These are phyloP conservation scores for Heterotilapia buettikoferi DNA, from an alignment of 2,113 vertebrate species.

Conservation along the genomic window DNA sequence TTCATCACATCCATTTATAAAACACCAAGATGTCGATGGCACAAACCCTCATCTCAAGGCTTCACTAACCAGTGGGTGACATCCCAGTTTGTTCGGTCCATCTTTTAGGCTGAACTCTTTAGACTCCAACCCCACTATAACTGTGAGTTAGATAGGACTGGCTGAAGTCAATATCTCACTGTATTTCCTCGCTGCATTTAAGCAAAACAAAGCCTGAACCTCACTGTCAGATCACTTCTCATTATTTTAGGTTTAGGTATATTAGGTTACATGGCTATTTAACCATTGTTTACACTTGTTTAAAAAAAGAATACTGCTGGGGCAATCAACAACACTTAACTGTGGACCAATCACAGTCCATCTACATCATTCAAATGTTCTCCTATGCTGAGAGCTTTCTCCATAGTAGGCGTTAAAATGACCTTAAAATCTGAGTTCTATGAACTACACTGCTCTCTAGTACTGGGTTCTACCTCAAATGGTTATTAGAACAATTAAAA, in stretches of 20 bases:
- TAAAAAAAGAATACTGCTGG: not conserved
- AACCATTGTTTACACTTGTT: not conserved
- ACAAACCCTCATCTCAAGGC: not conserved
- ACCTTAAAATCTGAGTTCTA: not conserved
- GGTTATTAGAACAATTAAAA: not conserved
- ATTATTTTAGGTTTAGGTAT: not conserved
- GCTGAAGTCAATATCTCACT: not conserved
- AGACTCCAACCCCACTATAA: not conserved
- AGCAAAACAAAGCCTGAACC: not conserved
- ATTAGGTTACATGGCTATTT: not conserved
- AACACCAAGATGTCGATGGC: not conserved
- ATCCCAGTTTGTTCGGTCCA: not conserved
- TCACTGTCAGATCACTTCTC: not conserved
- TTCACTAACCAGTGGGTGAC: not conserved
- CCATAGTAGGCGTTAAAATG: not conserved
- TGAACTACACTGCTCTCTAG: not conserved
- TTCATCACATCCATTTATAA: not conserved
- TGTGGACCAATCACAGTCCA: not conserved
- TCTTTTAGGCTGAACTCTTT: not conserved
- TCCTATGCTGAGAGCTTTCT: not conserved
- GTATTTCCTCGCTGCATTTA: not conserved
- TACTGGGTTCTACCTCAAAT: not conserved
- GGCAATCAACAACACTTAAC: not conserved
- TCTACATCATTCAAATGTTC: not conserved
- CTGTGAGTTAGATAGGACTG: not conserved